Evolutionary conservation across 2,888 invertebrate species (phyloP), one percentile per base, ranked within the genome.

Genomic region (Leptopilina myrica): DNA sequence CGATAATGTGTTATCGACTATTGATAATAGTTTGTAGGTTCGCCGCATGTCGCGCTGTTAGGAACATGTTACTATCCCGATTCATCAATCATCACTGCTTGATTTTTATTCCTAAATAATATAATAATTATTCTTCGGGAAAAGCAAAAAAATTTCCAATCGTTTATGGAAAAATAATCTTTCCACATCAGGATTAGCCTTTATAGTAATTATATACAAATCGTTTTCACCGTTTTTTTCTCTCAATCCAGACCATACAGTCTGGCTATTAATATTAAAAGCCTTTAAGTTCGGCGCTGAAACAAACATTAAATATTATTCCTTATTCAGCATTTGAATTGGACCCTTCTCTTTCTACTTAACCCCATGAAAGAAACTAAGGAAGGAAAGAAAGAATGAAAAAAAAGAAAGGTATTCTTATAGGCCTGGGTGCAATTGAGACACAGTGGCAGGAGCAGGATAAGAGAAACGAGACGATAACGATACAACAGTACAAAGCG

Each of bases 311-410:
- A n/a, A 73, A 33, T 73, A 73, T 56, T 26, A 73, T 73, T 56
- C 56, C 56, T 73, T 73, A 73, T 73, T 73, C 73, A 73, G 53
- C n/a, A 73, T 73, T 73, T 73, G 73, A 73, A 69, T 56, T 73
- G 73, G 33, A 53, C 73, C 56, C 73, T 43, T 43, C 8, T 56
- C 14, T 69, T 56, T 56, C n/a, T 53, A 73, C 33, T 73, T n/a
- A 73, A 33, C 33, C 33, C 33, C n/a, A 73, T 53, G 76, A 64
- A 64, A 64, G 53, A 53, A 53, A 12, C 76, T 62, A 76, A 76
- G 56, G 79, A 76, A 76, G 80, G 67, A 46, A 26, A 76, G 73
- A 67, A 49, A 59, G 75, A 82, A 80, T 67, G 80, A 69, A 69
- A 76, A 76, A 78, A 78, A 78, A 78, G 67, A 64, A 64, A 78